A percentile compares a stretch with the other conserved stretches of the same genome.
Conservation (phyloP, 2,888 invertebrate species). For the Cenopis cana region DNA sequence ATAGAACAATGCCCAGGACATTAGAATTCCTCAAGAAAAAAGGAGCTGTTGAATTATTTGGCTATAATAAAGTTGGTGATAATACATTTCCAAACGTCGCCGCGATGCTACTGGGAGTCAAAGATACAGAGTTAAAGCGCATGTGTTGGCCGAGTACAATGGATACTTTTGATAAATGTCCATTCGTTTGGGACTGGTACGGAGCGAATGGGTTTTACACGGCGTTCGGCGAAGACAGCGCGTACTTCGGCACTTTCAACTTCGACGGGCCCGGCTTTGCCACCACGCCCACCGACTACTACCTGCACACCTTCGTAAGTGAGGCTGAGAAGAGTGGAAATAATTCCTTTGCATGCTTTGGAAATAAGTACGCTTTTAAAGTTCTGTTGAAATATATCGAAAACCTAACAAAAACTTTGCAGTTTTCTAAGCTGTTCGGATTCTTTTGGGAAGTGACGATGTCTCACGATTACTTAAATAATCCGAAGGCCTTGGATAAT, state of each 20-base stretch:
- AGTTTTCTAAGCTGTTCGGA: slow-evolving; percentile 88
- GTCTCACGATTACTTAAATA: slow-evolving; percentile 94
- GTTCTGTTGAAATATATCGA: slow-evolving; percentile 89
- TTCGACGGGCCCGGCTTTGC: slow-evolving; percentile 91
- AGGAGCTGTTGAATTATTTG: slow-evolving; percentile 91
- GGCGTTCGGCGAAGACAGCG: slow-evolving; percentile 93
- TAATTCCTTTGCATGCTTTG: slow-evolving; percentile 89
- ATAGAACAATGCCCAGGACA: slow-evolving; percentile 92
- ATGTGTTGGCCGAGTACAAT: slow-evolving; percentile 86
- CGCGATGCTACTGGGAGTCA: slow-evolving; percentile 91
- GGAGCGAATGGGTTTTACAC: slow-evolving; percentile 90
- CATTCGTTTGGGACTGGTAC: slow-evolving; percentile 94
- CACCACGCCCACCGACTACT: slow-evolving; percentile 93
- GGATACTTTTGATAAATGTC: slow-evolving; percentile 90
- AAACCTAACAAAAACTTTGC: slow-evolving; percentile 86
- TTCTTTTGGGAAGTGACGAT: slow-evolving; percentile 94
- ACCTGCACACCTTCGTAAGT: slow-evolving; percentile 89
- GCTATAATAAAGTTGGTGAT: slow-evolving; percentile 97
- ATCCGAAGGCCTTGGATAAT: slow-evolving; percentile 90
- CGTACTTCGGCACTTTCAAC: slow-evolving; percentile 91
- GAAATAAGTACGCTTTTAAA: slow-evolving; percentile 88
- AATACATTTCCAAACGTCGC: slow-evolving; percentile 97
- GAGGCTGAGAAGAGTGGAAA: slow-evolving; percentile 89
- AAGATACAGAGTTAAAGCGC: slow-evolving; percentile 86
- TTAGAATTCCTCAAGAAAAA: slow-evolving; percentile 85